Conservation (phyloP, 92 coral and sea anemone genomes). For the Blastomussa wellsi region DNA sequence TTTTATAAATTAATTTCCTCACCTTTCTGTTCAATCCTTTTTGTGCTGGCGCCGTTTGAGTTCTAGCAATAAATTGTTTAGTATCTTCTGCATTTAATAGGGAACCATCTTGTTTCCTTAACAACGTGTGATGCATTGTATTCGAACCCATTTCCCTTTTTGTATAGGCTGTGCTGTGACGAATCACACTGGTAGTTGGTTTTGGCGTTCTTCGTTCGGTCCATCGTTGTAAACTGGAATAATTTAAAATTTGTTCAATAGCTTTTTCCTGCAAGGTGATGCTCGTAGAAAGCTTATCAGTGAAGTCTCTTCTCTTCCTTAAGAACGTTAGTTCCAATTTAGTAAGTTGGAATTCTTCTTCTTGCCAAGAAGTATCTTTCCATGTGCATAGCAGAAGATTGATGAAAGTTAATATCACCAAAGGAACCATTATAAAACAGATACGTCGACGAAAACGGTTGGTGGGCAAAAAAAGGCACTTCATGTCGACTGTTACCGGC, state of each 20-base stretch:
- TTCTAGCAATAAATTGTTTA: neutral
- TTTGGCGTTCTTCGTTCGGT: neutral
- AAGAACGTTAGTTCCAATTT: neutral
- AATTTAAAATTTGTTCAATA: too few relatives aligned
- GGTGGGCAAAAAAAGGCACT: neutral
- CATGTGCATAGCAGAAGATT: conserved; percentile 7
- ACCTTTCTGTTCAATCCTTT: neutral
- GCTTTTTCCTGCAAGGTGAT: neutral
- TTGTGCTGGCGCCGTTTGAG: neutral
- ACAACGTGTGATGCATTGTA: neutral
- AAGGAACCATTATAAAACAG: neutral
- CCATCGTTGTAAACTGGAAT: neutral
- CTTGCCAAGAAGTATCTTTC: conserved; percentile 1
- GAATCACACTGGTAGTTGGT: neutral
- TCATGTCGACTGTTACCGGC: neutral
- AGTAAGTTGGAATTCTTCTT: neutral
- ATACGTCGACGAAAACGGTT: neutral
- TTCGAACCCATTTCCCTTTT: neutral
- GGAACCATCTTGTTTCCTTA: neutral
- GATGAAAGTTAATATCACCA: neutral
- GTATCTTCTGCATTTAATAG: too few relatives aligned
- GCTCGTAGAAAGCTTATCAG: neutral
- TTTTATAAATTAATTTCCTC: neutral
- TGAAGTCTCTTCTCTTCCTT: neutral
- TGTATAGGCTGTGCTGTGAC: neutral